Evolutionary conservation across 1,140 invertebrate species (phyloP).

Genomic region (Apocrypta bakeri): DNA sequence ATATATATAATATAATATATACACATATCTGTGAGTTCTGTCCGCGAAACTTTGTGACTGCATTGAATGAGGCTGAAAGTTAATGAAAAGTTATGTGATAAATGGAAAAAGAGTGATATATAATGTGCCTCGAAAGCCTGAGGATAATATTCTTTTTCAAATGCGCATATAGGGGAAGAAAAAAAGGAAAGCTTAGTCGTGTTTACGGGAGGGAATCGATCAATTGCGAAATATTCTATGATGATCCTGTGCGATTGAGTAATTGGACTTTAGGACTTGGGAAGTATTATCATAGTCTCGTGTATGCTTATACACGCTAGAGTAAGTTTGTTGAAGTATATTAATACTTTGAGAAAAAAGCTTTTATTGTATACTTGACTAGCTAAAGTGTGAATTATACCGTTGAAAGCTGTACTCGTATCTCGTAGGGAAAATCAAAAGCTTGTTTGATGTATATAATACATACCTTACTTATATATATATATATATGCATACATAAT

Average conservation of each 20-base stretch:
- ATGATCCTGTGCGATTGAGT: background rate
- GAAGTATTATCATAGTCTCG: too few species aligned
- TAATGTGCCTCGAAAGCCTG: background rate
- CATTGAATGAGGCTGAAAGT: conserved; percentile 13
- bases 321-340: background rate
- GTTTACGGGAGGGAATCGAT: background rate
- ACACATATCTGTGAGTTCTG: conserved; percentile 10
- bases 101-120: background rate
- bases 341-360: background rate
- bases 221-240: too few species aligned
- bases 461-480: too few species aligned
- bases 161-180: background rate
- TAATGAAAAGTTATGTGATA: background rate
- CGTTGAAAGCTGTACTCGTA: background rate
- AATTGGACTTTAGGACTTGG: background rate
- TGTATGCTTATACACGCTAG: background rate
- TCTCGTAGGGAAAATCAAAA: background rate
- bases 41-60: background rate
- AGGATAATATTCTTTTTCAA: background rate
- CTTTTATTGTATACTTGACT: conserved; percentile 3
- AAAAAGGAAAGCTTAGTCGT: background rate
- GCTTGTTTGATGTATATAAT: background rate
- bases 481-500: background rate
- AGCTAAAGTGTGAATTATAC: background rate
- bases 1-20: conserved; percentile 7